Conservation (phyloP, 2,113 vertebrate genomes). For the Hepsetus odoe region DNA sequence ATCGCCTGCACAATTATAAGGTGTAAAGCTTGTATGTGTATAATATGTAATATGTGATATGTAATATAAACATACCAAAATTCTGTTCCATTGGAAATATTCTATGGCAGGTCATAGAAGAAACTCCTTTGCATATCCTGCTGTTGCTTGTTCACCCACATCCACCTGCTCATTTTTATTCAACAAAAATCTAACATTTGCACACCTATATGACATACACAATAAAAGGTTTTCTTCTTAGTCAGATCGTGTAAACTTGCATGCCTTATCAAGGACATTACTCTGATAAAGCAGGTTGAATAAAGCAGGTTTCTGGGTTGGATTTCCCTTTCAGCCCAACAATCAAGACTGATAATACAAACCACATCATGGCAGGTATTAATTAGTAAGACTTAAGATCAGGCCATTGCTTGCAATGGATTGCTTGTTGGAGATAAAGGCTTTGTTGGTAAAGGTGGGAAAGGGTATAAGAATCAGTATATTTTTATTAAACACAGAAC, state of each 20-base stretch:
- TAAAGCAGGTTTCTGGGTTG: constrained; percentile 21
- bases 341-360: constrained; percentile 23
- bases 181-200: background rate
- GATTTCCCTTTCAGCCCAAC: constrained; percentile 25
- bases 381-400: constrained; percentile 26
- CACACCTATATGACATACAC: background rate
- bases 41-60: too few relatives aligned
- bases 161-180: background rate
- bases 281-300: constrained; percentile 21
- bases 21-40: too few relatives aligned
- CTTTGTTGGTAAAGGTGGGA: constrained; percentile 1
- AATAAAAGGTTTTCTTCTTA: background rate
- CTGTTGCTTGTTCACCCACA: too few relatives aligned
- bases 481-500: too few relatives aligned
- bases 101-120: too few relatives aligned
- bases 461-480: too few relatives aligned
- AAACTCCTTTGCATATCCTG: too few relatives aligned
- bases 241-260: background rate
- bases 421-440: too few relatives aligned
- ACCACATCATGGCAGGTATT: constrained; percentile 23
- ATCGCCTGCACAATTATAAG: too few relatives aligned
- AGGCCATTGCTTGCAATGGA: constrained; percentile 5
- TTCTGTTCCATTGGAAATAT: too few relatives aligned
- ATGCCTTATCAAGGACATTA: constrained; percentile 7
- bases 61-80: too few relatives aligned